Conservation (phyloP, 2,113 vertebrate species). For the Deroptyus accipitrinus region DNA sequence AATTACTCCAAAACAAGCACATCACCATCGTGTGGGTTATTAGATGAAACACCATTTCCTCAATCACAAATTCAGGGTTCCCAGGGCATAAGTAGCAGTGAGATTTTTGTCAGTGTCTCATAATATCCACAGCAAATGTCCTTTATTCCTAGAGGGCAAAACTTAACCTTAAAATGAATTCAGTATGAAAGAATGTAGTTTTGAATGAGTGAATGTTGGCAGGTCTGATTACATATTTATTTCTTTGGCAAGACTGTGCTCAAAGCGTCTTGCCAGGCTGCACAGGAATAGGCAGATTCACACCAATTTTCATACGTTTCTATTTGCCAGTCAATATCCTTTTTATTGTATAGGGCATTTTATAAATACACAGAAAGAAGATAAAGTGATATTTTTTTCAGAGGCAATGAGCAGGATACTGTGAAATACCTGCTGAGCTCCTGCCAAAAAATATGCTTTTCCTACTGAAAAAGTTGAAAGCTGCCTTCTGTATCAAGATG, state of each 20-base stretch:
- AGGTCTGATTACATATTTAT: conserved; percentile 20
- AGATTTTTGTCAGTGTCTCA: not conserved
- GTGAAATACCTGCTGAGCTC: not conserved
- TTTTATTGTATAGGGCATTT: not conserved
- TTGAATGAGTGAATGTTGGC: conserved; percentile 7
- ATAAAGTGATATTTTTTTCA: not conserved
- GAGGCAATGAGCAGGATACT: not conserved
- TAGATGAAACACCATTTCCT: not conserved
- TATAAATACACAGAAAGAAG: not conserved
- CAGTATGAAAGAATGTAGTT: not conserved
- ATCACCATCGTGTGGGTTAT: not conserved
- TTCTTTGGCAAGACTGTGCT: conserved; percentile 11
- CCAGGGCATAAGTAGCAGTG: not conserved
- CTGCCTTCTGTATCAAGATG: not conserved
- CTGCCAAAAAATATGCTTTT: not conserved
- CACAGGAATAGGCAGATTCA: not conserved
- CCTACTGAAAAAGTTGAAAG: not conserved
- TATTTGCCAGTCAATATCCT: not conserved
- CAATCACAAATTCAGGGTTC: not conserved
- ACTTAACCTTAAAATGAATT: conserved; percentile 6
- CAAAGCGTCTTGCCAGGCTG: not conserved
- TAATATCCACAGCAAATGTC: not conserved
- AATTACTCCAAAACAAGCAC: not conserved
- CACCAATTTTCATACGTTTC: not conserved
- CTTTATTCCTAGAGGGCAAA: not conserved